phyloP scores from a whole-genome alignment of 2,113 vertebrate species.

The Nothocercus julius region DNA sequence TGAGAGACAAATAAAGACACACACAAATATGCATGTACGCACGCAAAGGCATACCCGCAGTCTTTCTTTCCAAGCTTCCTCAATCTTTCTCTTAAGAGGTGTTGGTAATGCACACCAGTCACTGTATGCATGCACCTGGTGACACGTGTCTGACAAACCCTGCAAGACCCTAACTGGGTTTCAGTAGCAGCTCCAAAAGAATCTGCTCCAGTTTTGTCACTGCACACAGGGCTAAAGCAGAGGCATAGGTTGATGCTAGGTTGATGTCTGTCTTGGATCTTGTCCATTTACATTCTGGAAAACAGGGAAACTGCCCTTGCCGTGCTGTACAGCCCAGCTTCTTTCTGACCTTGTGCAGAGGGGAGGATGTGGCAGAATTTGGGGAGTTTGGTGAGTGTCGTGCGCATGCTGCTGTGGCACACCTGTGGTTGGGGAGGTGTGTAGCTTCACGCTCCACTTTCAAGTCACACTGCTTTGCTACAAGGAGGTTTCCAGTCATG shows the following conservation, averaged over 20 bases:
- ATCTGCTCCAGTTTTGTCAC: neutral
- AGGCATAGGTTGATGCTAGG: fast-evolving
- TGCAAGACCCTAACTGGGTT: neutral
- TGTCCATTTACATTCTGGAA: fast-evolving
- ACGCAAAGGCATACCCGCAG: neutral
- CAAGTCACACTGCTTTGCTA: neutral
- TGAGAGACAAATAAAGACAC: neutral
- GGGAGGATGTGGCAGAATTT: neutral
- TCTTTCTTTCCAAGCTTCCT: constrained; percentile 10
- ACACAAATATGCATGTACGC: neutral
- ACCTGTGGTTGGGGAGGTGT: neutral
- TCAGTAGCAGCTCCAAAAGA: neutral
- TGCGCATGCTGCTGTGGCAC: neutral
- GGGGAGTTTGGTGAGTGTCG: neutral
- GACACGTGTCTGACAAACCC: neutral
- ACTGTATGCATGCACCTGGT: neutral
- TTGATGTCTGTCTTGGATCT: neutral
- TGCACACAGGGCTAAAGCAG: neutral
- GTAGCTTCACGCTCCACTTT: neutral
- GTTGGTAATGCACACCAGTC: neutral
- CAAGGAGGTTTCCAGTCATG: constrained; percentile 17
- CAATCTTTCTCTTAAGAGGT: neutral
- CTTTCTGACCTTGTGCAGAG: neutral
- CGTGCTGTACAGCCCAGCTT: neutral
- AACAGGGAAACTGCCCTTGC: neutral